A percentile compares a stretch with the other conserved stretches of the same genome.
Conservation (phyloP, 2,797 vertebrate genomes). For the Phrynocephalus guinanensis region DNA sequence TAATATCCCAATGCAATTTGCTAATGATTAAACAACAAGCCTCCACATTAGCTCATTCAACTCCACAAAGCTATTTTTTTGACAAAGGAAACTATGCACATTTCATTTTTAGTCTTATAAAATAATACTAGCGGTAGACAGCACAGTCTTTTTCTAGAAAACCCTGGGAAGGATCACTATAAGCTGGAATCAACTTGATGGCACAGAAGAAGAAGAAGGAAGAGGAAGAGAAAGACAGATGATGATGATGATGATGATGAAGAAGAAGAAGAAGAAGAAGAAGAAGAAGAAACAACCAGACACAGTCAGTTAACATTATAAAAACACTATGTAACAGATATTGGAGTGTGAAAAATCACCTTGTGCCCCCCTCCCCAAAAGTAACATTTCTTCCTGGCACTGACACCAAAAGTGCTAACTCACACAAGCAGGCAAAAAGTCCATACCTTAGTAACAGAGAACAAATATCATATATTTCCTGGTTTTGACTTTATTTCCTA, state of each 20-base stretch:
- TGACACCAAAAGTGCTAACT: neutral
- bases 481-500: constrained; percentile 29
- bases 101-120: neutral
- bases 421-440: neutral
- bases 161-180: no score
- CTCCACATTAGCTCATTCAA: neutral
- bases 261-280: no score
- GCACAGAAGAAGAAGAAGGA: no score
- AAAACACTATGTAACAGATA: no score
- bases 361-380: neutral
- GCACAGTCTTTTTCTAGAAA: no score
- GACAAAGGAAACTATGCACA: neutral
- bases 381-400: neutral
- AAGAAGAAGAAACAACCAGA: no score
- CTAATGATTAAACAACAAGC: neutral
- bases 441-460: constrained; percentile 7
- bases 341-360: neutral
- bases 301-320: no score
- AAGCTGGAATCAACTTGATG: no score
- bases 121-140: neutral
- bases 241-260: no score
- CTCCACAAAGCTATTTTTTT: neutral
- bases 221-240: no score
- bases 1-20: neutral
- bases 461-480: neutral